Conservation (phyloP, 2,113 vertebrate species). For the Brienomyrus longianalis region DNA sequence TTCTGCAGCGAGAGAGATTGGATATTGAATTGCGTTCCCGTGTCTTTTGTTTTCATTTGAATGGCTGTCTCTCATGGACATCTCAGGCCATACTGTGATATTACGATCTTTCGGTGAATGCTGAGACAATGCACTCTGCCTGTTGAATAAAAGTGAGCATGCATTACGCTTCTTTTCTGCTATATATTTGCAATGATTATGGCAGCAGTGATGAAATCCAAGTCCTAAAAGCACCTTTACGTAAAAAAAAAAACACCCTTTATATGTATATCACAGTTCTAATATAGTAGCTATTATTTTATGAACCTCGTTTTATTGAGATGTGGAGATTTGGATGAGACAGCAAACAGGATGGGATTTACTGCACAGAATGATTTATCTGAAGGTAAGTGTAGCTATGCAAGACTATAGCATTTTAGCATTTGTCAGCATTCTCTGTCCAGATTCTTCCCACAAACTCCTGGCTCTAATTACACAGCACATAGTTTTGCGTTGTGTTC, state of each 20-base stretch:
- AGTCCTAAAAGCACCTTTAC: background rate
- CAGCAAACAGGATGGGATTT: background rate
- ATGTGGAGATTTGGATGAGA: background rate
- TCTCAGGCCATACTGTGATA: background rate
- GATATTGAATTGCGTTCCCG: background rate
- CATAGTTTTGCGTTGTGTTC: background rate
- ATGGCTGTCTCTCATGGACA: background rate
- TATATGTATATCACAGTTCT: background rate
- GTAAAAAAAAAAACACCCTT: background rate
- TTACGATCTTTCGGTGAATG: background rate
- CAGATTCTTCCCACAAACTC: background rate
- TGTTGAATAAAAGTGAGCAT: background rate
- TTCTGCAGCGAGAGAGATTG: background rate
- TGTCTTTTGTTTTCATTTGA: slow-evolving; percentile 3
- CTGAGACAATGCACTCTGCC: background rate
- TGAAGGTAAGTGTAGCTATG: background rate
- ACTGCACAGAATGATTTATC: background rate
- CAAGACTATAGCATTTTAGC: background rate
- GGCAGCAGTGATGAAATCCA: background rate
- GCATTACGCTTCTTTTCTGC: background rate
- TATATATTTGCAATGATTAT: background rate
- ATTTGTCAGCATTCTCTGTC: background rate
- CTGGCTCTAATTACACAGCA: background rate
- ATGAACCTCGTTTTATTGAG: background rate
- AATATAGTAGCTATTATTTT: background rate